A percentile compares a stretch with the other conserved stretches of the same genome.
phyloP scores from a whole-genome alignment of 92 coral and sea anemone species.

The Porites divaricata region DNA sequence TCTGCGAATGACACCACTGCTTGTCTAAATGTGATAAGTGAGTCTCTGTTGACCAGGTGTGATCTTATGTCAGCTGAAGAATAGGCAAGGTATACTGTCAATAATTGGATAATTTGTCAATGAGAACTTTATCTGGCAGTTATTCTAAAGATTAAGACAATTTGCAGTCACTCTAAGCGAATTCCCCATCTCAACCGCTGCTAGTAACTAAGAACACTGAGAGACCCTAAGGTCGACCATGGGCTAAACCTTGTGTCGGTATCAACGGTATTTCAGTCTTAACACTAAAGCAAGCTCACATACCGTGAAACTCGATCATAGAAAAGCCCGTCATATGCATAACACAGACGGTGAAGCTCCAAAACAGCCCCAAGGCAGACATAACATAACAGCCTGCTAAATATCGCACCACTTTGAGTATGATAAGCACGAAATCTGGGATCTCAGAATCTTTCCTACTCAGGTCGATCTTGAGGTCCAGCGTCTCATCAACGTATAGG shows the following conservation, averaged over 20 bases:
- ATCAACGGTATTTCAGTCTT: neutral
- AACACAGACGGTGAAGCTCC: conserved; percentile 75
- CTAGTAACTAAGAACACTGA: too few relatives aligned
- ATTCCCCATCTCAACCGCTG: too few relatives aligned
- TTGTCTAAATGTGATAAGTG: conserved; percentile 86
- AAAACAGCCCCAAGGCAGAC: conserved; percentile 74
- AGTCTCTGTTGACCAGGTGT: conserved; percentile 68
- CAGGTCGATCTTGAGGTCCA: conserved; percentile 73
- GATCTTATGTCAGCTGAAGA: conserved; percentile 66
- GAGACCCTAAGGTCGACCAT: too few relatives aligned
- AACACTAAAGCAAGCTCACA: conserved; percentile 8
- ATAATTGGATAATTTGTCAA: neutral
- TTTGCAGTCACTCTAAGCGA: too few relatives aligned
- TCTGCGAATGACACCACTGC: conserved; percentile 87
- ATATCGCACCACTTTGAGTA: conserved; percentile 69
- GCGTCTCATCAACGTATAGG: conserved; percentile 67
- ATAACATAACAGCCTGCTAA: conserved; percentile 70
- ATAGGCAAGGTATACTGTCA: neutral
- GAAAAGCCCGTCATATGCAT: conserved; percentile 83
- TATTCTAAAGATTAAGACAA: too few relatives aligned
- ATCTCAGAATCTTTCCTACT: conserved; percentile 21
- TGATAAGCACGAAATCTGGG: conserved; percentile 30
- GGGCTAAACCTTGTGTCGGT: too few relatives aligned
- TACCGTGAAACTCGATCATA: conserved; percentile 87
- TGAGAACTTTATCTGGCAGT: too few relatives aligned